A percentile compares a stretch with the other conserved stretches of the same genome.
Conservation (phyloP, 2,888 invertebrate genomes). For the Heliconius ethilla region DNA sequence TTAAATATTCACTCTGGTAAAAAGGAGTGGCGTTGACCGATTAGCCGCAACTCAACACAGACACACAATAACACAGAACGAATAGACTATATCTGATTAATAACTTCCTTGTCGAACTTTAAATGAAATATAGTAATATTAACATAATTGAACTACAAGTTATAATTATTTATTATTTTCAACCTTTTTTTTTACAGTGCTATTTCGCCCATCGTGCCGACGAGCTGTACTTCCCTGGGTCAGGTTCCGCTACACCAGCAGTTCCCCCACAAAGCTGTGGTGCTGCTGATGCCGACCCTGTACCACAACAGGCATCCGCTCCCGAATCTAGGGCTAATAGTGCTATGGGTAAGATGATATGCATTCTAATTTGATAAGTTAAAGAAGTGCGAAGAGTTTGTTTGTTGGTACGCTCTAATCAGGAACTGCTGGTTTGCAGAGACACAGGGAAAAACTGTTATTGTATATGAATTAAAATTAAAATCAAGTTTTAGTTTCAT, state of each 20-base stretch:
- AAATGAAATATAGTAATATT: too few species aligned
- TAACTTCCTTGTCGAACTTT: too few species aligned
- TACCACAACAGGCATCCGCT: constrained; percentile 47
- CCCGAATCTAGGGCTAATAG: constrained; percentile 52
- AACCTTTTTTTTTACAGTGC: constrained; percentile 75
- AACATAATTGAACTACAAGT: too few species aligned
- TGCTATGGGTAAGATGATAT: constrained; percentile 51
- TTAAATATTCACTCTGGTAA: too few species aligned
- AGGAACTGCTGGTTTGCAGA: background rate
- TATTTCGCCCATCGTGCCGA: constrained; percentile 90
- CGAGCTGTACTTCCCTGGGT: constrained; percentile 84
- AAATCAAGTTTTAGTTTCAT: too few species aligned
- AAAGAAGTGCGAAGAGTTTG: background rate
- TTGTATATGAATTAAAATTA: too few species aligned
- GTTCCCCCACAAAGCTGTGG: constrained; percentile 43
- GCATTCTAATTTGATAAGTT: background rate
- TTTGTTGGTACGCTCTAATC: background rate
- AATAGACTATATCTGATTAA: too few species aligned
- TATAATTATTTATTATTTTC: background rate
- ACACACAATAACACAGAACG: too few species aligned
- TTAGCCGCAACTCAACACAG: too few species aligned
- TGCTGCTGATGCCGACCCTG: constrained; percentile 45
- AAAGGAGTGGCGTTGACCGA: too few species aligned
- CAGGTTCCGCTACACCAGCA: constrained; percentile 54
- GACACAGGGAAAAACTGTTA: too few species aligned